Evolutionary conservation across 1,140 invertebrate genomes (phyloP).

Genomic region (Trichoplusia ni): DNA sequence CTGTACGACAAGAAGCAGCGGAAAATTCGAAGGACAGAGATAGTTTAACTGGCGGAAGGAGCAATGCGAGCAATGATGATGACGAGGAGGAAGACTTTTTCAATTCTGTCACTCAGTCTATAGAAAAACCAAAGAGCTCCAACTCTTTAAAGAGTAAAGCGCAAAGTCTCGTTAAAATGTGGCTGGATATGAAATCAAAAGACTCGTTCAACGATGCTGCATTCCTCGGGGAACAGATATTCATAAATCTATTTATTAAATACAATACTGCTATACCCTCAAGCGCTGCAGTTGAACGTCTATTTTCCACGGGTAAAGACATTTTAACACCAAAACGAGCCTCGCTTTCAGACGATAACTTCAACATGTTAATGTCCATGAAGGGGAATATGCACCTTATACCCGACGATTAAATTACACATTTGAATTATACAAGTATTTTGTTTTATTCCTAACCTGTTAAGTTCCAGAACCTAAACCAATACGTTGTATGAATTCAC

Average conservation of each 20-base stretch:
- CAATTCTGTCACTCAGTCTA: conserved; percentile 45
- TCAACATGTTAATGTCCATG: conserved; percentile 48
- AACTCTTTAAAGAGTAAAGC: conserved; percentile 39
- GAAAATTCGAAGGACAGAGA: conserved; percentile 43
- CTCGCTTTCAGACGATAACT: conserved; percentile 49
- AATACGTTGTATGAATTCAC: conserved; percentile 39
- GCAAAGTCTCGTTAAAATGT: conserved; percentile 45
- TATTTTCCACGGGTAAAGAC: conserved; percentile 46
- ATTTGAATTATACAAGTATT: conserved; percentile 43
- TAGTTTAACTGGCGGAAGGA: conserved; percentile 38
- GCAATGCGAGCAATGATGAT: conserved; percentile 40
- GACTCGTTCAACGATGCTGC: conserved; percentile 43
- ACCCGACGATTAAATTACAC: conserved; percentile 44
- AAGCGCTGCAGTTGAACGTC: conserved; percentile 45
- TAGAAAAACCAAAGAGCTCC: too few relatives aligned
- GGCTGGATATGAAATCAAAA: conserved; percentile 46
- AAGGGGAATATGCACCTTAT: conserved; percentile 49
- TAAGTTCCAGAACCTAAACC: conserved; percentile 44
- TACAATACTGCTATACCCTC: conserved; percentile 47
- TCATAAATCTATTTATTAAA: conserved; percentile 49
- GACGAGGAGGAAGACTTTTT: conserved; percentile 40
- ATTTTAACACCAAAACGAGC: conserved; percentile 47
- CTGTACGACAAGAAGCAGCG: conserved; percentile 39
- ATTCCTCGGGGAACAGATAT: conserved; percentile 47
- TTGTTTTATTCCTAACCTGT: conserved; percentile 44